Conservation (phyloP, 2,113 vertebrate genomes). For the Aegithalos caudatus region DNA sequence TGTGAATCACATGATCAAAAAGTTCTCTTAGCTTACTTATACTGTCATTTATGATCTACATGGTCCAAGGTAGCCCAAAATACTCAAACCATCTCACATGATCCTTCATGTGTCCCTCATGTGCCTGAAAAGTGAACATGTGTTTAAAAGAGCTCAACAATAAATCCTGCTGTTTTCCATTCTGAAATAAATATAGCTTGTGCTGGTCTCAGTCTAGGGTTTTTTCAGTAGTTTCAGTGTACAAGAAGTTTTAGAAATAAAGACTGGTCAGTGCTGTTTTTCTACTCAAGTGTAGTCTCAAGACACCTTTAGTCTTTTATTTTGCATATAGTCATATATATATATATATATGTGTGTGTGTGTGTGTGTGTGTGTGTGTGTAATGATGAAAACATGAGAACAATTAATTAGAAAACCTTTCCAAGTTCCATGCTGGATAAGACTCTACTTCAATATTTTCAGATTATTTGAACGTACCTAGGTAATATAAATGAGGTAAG, state of each 20-base stretch:
- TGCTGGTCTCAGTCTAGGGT: background rate
- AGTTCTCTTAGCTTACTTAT: background rate
- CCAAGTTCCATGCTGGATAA: background rate
- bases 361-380: no score
- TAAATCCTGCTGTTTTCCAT: background rate
- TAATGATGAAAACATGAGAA: background rate
- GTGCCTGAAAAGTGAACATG: background rate
- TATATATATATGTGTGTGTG: no score
- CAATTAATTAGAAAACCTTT: background rate
- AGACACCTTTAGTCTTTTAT: background rate
- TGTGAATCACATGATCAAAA: background rate
- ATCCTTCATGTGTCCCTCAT: background rate
- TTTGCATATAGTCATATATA: background rate
- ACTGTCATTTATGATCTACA: background rate
- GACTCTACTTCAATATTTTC: background rate
- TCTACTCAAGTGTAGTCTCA: background rate
- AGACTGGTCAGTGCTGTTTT: background rate
- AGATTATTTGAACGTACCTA: background rate
- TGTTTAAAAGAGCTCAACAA: background rate
- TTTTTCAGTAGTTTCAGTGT: background rate
- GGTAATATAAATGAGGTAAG: background rate
- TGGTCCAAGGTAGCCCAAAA: background rate
- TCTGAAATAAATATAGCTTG: background rate
- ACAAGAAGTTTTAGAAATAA: background rate
- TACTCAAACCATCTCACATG: no score